Evolutionary conservation across 2,113 vertebrate genomes (phyloP).

Genomic region (Triplophysa rosa): DNA sequence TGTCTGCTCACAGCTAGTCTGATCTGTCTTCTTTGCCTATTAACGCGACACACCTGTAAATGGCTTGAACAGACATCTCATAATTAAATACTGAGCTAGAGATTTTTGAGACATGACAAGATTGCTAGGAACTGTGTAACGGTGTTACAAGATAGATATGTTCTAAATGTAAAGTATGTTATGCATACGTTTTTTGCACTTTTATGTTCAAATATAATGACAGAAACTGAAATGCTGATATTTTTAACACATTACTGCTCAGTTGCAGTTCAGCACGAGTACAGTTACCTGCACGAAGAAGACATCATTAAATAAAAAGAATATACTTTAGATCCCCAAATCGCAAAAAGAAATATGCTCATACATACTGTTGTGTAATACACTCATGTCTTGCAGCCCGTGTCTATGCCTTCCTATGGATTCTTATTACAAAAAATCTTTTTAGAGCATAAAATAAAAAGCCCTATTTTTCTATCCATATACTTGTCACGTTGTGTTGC

Average conservation of each 20-base stretch:
- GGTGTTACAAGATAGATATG: too few relatives aligned
- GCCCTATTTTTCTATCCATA: background rate
- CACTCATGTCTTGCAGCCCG: conserved; percentile 11
- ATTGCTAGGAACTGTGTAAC: background rate
- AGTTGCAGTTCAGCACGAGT: background rate
- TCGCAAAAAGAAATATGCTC: background rate
- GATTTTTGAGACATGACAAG: background rate
- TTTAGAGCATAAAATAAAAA: background rate
- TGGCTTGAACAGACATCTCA: background rate
- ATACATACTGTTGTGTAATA: conserved; percentile 2
- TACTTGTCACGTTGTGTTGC: background rate
- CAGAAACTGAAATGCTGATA: too few relatives aligned
- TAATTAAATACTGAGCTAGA: background rate
- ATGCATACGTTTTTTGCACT: too few relatives aligned
- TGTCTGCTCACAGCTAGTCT: background rate
- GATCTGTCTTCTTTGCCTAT: background rate
- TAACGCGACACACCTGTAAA: background rate
- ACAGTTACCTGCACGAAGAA: background rate
- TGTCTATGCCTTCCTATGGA: background rate
- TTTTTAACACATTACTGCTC: too few relatives aligned
- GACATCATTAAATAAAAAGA: background rate
- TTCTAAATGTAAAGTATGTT: too few relatives aligned
- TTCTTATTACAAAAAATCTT: background rate
- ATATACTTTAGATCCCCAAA: background rate
- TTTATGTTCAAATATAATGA: too few relatives aligned